phyloP scores from a whole-genome alignment of 2,113 vertebrate genomes.

The Oreochromis aureus region DNA sequence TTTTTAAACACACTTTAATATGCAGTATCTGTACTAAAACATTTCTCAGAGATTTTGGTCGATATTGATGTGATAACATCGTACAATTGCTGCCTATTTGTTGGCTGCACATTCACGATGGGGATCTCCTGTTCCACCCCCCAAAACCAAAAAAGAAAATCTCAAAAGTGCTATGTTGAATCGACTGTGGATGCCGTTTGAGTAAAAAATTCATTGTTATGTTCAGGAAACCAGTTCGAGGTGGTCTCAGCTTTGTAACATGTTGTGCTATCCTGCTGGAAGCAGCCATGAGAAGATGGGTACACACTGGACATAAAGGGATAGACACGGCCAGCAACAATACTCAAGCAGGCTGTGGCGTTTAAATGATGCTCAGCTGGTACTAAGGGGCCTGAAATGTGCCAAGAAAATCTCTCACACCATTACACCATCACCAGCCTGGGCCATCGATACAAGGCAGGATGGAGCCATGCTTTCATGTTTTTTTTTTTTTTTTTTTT shows the following conservation, averaged over 20 bases:
- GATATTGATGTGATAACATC: neutral
- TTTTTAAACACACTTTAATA: neutral
- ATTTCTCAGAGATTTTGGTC: neutral
- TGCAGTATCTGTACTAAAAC: fast-evolving
- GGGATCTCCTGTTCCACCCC: fast-evolving
- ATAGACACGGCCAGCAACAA: neutral
- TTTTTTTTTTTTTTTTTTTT: fast-evolving
- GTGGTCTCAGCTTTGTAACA: neutral
- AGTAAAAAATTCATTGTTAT: neutral
- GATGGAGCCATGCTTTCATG: neutral
- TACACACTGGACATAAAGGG: neutral
- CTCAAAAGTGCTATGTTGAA: neutral
- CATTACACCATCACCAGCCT: neutral
- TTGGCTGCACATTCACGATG: neutral
- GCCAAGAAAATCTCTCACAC: neutral
- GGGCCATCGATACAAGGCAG: neutral
- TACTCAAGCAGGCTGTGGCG: neutral
- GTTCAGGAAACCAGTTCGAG: neutral
- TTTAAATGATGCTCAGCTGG: neutral
- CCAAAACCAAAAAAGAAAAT: fast-evolving
- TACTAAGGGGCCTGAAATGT: neutral
- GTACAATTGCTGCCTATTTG: neutral
- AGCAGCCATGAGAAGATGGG: neutral
- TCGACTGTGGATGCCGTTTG: neutral
- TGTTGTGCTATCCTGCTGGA: neutral